Conservation (phyloP, 2,888 invertebrate species). For the Yponomeuta cagnagella region DNA sequence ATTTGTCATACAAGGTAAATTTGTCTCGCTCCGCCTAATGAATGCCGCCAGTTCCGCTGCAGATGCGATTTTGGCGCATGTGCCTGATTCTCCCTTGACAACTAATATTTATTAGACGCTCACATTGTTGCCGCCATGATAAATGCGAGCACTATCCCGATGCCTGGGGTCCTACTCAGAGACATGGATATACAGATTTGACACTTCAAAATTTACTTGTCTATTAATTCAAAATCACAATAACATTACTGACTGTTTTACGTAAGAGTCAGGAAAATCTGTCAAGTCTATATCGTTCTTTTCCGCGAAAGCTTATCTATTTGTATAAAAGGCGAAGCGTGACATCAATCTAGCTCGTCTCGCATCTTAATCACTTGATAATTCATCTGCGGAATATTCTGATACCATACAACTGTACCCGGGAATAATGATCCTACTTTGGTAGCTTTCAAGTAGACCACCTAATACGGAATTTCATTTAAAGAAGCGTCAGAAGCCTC, state of each 20-base stretch:
- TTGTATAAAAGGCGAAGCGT: no score
- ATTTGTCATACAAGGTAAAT: conserved; percentile 40
- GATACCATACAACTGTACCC: no score
- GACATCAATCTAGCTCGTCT: no score
- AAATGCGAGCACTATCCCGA: conserved; percentile 33
- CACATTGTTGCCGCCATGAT: conserved; percentile 53
- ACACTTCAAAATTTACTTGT: no score
- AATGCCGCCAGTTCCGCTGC: conserved; percentile 26
- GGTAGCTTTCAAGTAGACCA: conserved; percentile 23
- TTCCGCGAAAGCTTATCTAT: no score
- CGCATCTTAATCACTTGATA: no score
- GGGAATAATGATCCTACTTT: no score
- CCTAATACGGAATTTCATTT: conserved; percentile 70
- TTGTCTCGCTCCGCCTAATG: conserved; percentile 39
- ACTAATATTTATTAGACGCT: conserved; percentile 58
- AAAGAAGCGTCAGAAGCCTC: conserved; percentile 43
- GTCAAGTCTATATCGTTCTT: no score
- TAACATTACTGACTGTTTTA: no score
- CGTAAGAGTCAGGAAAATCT: no score
- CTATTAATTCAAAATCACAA: no score
- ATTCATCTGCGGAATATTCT: no score
- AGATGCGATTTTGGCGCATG: conserved; percentile 22
- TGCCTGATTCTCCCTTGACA: conserved; percentile 41
- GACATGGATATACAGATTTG: not conserved
- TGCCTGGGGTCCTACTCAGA: conserved; percentile 18